Conservation (phyloP, 1,140 invertebrate genomes). For the Musca domestica region DNA sequence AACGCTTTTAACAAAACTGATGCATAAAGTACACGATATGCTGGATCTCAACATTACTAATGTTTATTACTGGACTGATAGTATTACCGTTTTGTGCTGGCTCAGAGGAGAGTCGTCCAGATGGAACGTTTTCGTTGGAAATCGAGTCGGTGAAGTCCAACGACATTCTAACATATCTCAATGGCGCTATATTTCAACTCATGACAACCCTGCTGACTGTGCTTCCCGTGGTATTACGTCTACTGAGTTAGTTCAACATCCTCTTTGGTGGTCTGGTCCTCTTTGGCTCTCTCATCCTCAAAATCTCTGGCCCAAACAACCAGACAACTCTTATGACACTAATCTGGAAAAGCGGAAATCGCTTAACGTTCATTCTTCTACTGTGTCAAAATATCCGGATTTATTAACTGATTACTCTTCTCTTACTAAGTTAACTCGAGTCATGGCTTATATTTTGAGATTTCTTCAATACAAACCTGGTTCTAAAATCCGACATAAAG, state of each 20-base stretch:
- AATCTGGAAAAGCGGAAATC: neutral
- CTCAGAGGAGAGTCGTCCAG: neutral
- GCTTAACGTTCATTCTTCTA: neutral
- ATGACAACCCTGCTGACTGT: conserved; percentile 42
- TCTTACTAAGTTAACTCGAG: neutral
- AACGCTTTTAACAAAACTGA: neutral
- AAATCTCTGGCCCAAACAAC: neutral
- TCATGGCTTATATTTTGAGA: conserved; percentile 6
- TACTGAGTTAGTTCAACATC: conserved; percentile 20
- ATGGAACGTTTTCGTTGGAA: conserved; percentile 5
- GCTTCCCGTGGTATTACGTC: conserved; percentile 28
- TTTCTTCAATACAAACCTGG: neutral
- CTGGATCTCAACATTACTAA: neutral
- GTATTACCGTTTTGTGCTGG: neutral
- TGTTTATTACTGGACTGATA: conserved; percentile 1
- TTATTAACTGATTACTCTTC: conserved; percentile 1
- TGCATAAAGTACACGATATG: no score
- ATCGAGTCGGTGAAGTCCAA: conserved; percentile 11
- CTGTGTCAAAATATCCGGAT: neutral
- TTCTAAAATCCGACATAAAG: neutral
- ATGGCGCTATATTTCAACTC: conserved; percentile 42
- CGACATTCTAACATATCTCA: neutral
- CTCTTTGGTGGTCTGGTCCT: conserved; percentile 29
- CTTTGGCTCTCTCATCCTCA: neutral
- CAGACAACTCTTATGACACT: neutral